A percentile compares a stretch with the other conserved stretches of the same genome.
phyloP scores from a whole-genome alignment of 2,113 vertebrate genomes.

The Callaeas wilsoni region DNA sequence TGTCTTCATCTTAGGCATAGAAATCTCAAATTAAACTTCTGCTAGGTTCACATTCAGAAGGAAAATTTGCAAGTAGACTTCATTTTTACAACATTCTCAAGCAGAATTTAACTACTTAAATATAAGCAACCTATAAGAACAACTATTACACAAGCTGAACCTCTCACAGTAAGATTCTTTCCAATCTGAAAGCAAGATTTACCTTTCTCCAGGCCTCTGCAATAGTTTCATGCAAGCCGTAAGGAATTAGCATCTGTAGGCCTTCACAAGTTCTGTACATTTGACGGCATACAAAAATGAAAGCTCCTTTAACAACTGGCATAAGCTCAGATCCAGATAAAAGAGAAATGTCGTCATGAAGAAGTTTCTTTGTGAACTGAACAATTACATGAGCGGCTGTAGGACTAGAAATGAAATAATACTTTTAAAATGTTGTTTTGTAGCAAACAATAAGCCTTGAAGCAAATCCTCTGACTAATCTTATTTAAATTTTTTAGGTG shows the following conservation, averaged over 20 bases:
- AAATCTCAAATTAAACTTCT: not conserved
- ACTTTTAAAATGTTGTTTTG: not conserved
- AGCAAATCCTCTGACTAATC: not conserved
- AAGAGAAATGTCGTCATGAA: constrained; percentile 73
- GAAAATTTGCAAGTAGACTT: not conserved
- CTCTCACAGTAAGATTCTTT: not conserved
- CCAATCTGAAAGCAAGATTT: not conserved
- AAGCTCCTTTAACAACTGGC: constrained; percentile 81
- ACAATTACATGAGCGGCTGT: constrained; percentile 81
- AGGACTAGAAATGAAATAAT: constrained; percentile 68
- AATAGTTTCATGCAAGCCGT: constrained; percentile 80
- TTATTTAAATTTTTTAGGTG: not conserved
- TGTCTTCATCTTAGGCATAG: not conserved
- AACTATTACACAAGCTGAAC: not conserved
- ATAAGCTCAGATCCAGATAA: constrained; percentile 67
- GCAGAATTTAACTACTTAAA: not conserved
- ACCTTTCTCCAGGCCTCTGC: constrained; percentile 89
- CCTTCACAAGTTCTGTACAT: constrained; percentile 93
- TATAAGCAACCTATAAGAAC: not conserved
- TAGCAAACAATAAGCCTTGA: not conserved
- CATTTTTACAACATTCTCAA: not conserved
- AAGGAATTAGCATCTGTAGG: constrained; percentile 81
- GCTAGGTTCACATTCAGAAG: not conserved
- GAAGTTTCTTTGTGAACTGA: constrained; percentile 86
- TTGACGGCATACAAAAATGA: constrained; percentile 89